A percentile compares a stretch with the other conserved stretches of the same genome.
phyloP scores from a whole-genome alignment of 2,113 vertebrate genomes.

The Malaclemys terrapin region DNA sequence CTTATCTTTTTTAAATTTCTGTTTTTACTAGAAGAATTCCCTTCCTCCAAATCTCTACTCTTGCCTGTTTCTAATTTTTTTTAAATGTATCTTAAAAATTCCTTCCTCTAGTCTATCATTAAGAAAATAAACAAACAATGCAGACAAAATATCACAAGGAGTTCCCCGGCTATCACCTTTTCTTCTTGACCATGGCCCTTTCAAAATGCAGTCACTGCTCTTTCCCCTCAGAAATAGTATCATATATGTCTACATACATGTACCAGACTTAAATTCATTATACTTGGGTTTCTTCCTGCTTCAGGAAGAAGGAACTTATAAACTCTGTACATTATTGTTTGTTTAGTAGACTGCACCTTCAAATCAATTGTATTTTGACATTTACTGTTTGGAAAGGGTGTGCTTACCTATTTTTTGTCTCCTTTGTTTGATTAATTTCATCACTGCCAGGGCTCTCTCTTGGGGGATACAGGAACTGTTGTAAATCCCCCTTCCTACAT shows the following conservation, averaged over 20 bases:
- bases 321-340: neutral
- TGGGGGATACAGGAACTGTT: neutral
- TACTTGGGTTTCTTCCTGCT: fast-evolving
- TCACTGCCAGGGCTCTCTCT: fast-evolving
- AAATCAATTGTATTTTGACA: neutral
- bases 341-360: neutral
- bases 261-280: neutral
- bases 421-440: neutral
- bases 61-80: neutral
- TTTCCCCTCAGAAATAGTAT: neutral
- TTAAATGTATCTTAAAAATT: neutral
- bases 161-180: neutral
- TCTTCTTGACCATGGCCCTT: neutral
- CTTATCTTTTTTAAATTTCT: neutral
- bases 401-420: neutral
- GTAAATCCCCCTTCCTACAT: fast-evolving
- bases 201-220: neutral
- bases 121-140: neutral
- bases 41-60: neutral
- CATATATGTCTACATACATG: neutral
- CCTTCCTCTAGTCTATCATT: neutral
- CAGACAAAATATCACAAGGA: neutral
- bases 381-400: neutral
- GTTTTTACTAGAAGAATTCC: neutral
- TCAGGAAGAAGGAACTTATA: neutral